Evolutionary conservation across 2,888 invertebrate genomes (phyloP), one percentile per base, ranked within the genome.

Genomic region (Cheilosia pagana): DNA sequence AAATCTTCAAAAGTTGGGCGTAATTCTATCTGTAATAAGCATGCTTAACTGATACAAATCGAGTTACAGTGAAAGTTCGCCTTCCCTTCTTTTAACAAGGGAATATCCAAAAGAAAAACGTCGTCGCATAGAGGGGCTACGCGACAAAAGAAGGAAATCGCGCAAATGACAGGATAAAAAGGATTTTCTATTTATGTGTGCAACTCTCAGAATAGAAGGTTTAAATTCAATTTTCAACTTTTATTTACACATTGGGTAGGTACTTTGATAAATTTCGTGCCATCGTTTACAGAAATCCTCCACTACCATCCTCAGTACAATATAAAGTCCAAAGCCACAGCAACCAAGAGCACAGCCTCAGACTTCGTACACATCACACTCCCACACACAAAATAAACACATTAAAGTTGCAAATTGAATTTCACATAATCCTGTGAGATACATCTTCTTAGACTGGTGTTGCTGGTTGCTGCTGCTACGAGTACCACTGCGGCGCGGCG

Each of bases 201-300:
- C 71, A 74, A 67, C 70, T 78, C 79, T 72, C 63, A 75, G 60
- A 86, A 87, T 82, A 82, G 82, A 79, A 83, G 86, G 82, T 86
- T 87, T 86, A 86, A 87, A 87, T 86, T 87, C 86, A 82, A 86
- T 87, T 87, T 87, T 57, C 75, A 86, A 82, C 87, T 87, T 87
- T 87, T 86, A 87, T 86, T 87, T 87, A 87, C 86, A 83, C 86
- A 86, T 86, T 77, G 81, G 76, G 79, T 77, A 86, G 86, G 81
- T 81, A 76, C 81, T 81, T 86, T 86, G 86, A 86, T 81, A 86
- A 86, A 86, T 86, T 86, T 79, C 60, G 62, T 77, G 76, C 81
- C 86, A 86, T 86, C 86, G 77, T 81, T 81, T 85, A 85, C 85
- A 67, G 85, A 85, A 85, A 85, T 85, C 81, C 81, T 85, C 81